phyloP scores from a whole-genome alignment of 2,888 invertebrate species.

The Ptycholaimellus sp. region DNA sequence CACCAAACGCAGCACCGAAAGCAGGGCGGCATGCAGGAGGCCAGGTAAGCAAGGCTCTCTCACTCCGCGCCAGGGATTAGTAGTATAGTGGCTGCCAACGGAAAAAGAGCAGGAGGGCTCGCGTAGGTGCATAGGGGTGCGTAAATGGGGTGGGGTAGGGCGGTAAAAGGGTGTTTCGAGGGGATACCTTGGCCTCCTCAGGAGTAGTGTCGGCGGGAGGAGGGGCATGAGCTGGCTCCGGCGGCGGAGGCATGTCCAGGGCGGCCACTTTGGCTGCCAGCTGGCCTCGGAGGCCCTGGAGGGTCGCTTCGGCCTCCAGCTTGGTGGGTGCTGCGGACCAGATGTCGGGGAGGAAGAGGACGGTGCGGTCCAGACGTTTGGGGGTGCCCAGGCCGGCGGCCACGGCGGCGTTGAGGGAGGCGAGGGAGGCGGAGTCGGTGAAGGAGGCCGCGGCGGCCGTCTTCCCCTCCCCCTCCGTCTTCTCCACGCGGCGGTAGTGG shows the following conservation, averaged over 20 bases:
- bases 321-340: conserved; percentile 64
- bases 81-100: too few species aligned
- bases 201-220: not conserved
- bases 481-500: conserved; percentile 83
- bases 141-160: too few species aligned
- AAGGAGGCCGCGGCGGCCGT: not conserved
- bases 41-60: too few species aligned
- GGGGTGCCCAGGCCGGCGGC: too few species aligned
- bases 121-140: too few species aligned
- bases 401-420: conserved; percentile 32
- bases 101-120: too few species aligned
- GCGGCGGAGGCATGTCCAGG: conserved; percentile 10
- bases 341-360: conserved; percentile 90
- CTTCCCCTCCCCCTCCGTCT: conserved; percentile 4
- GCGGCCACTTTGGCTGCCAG: conserved; percentile 42
- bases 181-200: too few species aligned
- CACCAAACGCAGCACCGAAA: too few species aligned
- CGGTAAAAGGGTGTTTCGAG: too few species aligned
- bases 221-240: not conserved
- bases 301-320: conserved; percentile 57
- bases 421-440: not conserved
- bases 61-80: too few species aligned
- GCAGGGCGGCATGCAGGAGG: too few species aligned
- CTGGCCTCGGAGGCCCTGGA: conserved; percentile 48
- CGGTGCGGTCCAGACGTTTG: conserved; percentile 84